Evolutionary conservation across 2,888 invertebrate species (phyloP).

Genomic region (Drosophila pegasa): DNA sequence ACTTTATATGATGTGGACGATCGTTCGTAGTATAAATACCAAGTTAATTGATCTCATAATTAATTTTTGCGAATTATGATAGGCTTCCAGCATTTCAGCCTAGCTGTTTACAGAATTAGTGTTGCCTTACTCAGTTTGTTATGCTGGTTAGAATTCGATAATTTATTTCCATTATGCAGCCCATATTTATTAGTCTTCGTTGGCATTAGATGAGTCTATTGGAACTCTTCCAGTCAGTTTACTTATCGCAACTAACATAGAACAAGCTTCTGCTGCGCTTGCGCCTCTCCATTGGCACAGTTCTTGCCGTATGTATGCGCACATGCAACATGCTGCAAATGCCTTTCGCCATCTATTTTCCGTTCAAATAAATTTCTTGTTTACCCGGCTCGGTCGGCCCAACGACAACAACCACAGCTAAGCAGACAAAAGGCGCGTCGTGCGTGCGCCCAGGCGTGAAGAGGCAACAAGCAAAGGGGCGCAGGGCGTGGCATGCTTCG

Average conservation of each 20-base stretch:
- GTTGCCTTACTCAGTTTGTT: no score
- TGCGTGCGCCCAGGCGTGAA: constrained; percentile 73
- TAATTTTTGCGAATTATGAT: no score
- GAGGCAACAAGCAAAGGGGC: constrained; percentile 26
- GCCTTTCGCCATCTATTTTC: neutral
- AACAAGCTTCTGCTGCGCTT: constrained; percentile 17
- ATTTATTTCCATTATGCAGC: neutral
- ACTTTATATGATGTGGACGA: no score
- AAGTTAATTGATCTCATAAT: neutral
- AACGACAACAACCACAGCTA: constrained; percentile 25
- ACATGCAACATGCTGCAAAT: neutral
- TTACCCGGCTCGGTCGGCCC: neutral
- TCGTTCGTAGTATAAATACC: no score
- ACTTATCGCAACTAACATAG: neutral
- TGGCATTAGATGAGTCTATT: neutral
- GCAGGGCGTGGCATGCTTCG: constrained; percentile 36
- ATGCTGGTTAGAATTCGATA: neutral
- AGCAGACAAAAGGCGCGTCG: constrained; percentile 73
- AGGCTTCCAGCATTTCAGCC: no score
- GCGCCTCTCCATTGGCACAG: constrained; percentile 14
- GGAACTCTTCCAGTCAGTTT: neutral
- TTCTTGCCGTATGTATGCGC: constrained; percentile 7
- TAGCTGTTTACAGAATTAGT: no score
- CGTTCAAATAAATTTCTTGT: constrained; percentile 21
- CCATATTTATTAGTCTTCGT: neutral